A percentile compares a stretch with the other conserved stretches of the same genome.
Conservation (phyloP, 2,113 vertebrate species). For the Paratilapia polleni region DNA sequence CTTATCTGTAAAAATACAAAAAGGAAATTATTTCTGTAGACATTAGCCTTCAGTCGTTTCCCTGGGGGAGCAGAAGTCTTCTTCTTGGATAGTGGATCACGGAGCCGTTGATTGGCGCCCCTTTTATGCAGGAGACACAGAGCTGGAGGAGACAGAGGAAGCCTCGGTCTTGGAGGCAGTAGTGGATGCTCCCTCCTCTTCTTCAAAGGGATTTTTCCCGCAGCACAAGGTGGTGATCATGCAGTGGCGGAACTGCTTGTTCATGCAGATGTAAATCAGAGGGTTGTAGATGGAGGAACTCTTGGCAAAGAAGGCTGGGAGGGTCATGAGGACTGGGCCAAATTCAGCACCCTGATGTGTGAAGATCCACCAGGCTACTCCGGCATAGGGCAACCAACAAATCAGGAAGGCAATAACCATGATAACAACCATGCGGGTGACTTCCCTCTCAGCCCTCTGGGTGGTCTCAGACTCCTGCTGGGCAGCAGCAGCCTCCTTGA, state of each 20-base stretch:
- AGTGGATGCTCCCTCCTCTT: slow-evolving; percentile 87
- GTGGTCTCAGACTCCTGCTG: slow-evolving; percentile 98
- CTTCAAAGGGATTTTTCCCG: slow-evolving; percentile 92
- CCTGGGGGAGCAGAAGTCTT: slow-evolving; percentile 75
- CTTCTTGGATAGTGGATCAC: slow-evolving; percentile 65
- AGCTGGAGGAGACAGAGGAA: slow-evolving; percentile 91
- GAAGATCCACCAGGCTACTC: slow-evolving; percentile 91
- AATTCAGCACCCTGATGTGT: slow-evolving; percentile 90
- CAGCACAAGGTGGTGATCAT: slow-evolving; percentile 98
- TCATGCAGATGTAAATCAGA: slow-evolving; percentile 95
- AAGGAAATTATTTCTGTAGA: slow-evolving; percentile 75
- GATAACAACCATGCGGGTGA: slow-evolving; percentile 95
- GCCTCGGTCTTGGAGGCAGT: slow-evolving; percentile 92
- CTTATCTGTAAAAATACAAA: slow-evolving; percentile 80
- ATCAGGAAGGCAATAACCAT: slow-evolving; percentile 91
- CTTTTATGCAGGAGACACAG: slow-evolving; percentile 92
- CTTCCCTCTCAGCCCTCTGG: slow-evolving; percentile 96
- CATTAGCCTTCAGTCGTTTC: slow-evolving; percentile 79
- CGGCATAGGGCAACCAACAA: slow-evolving; percentile 91
- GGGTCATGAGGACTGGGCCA: slow-evolving; percentile 93
- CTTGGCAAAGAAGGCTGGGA: slow-evolving; percentile 98
- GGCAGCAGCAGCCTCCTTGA: slow-evolving; percentile 95
- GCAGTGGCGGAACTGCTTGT: slow-evolving; percentile 99
- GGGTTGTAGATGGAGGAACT: slow-evolving; percentile 91
- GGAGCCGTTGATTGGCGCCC: slow-evolving; percentile 14